A percentile compares a stretch with the other conserved stretches of the same genome.
These are phyloP conservation scores for Numenius arquata DNA, from an alignment of 2,113 vertebrate genomes.

Conservation along the genomic window DNA sequence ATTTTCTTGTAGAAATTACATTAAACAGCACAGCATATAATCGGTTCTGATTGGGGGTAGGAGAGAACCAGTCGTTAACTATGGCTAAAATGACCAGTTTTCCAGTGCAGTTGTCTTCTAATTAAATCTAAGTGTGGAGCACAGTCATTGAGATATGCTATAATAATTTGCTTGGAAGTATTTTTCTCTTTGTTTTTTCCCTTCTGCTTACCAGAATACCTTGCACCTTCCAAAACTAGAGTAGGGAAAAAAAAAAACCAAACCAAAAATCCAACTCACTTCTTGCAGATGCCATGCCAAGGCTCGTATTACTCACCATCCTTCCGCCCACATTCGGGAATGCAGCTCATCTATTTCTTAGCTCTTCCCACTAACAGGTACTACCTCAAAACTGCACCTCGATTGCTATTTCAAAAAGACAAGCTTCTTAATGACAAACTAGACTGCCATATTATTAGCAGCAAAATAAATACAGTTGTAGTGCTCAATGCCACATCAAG, in stretches of 20 bases:
- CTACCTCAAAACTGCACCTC: not conserved
- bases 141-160: not conserved
- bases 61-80: slow-evolving; percentile 24
- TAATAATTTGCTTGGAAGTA: slow-evolving; percentile 24
- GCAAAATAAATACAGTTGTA: not conserved
- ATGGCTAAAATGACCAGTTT: slow-evolving; percentile 39
- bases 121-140: slow-evolving; percentile 48
- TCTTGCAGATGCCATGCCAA: not conserved
- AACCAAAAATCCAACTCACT: not conserved
- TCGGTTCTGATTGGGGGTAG: slow-evolving; percentile 3
- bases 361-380: slow-evolving; percentile 30
- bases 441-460: slow-evolving; percentile 23
- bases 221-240: slow-evolving; percentile 17
- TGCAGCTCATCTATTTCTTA: not conserved
- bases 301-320: not conserved
- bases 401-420: slow-evolving; percentile 22
- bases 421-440: slow-evolving; percentile 34
- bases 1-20: slow-evolving; percentile 33
- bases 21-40: slow-evolving; percentile 4
- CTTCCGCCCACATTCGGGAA: not conserved
- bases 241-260: not conserved
- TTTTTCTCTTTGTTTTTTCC: not conserved
- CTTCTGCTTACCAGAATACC: not conserved
- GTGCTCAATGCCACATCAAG: not conserved
- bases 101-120: slow-evolving; percentile 40